phyloP scores from a whole-genome alignment of 2,888 invertebrate species.

The Rutpela maculata region DNA sequence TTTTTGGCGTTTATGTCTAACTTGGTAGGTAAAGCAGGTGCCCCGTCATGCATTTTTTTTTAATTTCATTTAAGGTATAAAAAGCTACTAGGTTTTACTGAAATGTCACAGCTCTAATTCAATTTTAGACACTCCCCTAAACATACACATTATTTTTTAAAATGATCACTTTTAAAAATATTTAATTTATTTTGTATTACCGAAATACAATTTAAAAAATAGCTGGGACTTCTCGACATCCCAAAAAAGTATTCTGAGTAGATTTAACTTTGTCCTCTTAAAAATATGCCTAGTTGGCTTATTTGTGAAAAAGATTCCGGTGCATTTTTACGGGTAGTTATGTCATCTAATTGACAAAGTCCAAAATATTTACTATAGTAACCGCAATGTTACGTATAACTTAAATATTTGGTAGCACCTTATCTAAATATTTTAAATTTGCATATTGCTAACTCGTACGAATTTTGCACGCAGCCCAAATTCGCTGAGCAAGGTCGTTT shows the following conservation, averaged over 20 bases:
- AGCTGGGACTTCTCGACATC: neutral
- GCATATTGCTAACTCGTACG: conserved; percentile 20
- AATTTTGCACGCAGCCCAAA: neutral
- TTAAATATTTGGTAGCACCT: conserved; percentile 21
- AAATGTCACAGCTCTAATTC: too few species aligned
- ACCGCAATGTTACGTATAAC: neutral
- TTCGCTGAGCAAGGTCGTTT: conserved; percentile 19
- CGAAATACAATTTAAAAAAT: too few species aligned
- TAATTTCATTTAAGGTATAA: too few species aligned
- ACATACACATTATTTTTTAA: too few species aligned
- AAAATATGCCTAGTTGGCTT: neutral
- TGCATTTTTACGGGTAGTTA: neutral
- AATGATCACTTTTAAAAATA: too few species aligned
- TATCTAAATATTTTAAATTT: conserved; percentile 24
- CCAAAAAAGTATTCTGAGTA: neutral
- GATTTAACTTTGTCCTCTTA: neutral
- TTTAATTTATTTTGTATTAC: too few species aligned
- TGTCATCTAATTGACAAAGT: neutral
- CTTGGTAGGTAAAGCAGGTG: too few species aligned
- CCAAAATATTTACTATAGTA: neutral
- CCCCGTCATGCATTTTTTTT: too few species aligned
- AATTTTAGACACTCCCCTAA: too few species aligned
- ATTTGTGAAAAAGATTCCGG: neutral
- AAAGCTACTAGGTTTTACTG: too few species aligned
- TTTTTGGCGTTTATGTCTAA: too few species aligned